Percentiles rank a stretch among this genome's conserved stretches.
Conservation (phyloP, 2,888 invertebrate genomes). For the Campoplex capitator region DNA sequence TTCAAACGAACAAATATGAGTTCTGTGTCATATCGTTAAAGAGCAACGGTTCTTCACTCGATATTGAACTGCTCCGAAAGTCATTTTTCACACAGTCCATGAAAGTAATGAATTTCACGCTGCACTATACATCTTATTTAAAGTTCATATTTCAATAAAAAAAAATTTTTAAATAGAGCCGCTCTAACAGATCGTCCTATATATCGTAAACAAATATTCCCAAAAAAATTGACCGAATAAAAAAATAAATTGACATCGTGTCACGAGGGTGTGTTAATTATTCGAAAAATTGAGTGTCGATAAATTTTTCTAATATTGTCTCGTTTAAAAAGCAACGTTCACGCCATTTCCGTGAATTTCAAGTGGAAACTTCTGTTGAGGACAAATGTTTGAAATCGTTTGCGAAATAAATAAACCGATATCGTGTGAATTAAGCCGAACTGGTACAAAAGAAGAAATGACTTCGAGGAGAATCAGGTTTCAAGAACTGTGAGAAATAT, state of each 20-base stretch:
- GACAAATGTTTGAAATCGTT: not conserved
- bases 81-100: not conserved
- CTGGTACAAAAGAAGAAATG: not conserved
- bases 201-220: not conserved
- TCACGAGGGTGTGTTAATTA: not conserved
- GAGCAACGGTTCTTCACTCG: not conserved
- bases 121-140: not conserved
- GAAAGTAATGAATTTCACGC: not conserved
- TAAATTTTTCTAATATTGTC: not conserved
- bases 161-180: not conserved
- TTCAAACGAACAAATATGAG: not conserved
- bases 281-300: not conserved
- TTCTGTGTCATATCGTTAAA: not conserved
- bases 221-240: not conserved
- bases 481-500: not conserved
- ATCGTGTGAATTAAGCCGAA: not conserved
- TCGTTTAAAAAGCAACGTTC: not conserved
- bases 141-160: not conserved
- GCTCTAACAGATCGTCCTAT: not conserved
- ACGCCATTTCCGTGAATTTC: not conserved
- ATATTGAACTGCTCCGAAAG: not conserved
- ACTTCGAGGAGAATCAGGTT: not conserved
- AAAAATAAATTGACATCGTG: not conserved
- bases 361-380: not conserved
- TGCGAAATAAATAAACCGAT: not conserved